A percentile compares a stretch with the other conserved stretches of the same genome.
These are phyloP conservation scores for Plusia festucae DNA, from an alignment of 2,888 invertebrate genomes.

Conservation along the genomic window DNA sequence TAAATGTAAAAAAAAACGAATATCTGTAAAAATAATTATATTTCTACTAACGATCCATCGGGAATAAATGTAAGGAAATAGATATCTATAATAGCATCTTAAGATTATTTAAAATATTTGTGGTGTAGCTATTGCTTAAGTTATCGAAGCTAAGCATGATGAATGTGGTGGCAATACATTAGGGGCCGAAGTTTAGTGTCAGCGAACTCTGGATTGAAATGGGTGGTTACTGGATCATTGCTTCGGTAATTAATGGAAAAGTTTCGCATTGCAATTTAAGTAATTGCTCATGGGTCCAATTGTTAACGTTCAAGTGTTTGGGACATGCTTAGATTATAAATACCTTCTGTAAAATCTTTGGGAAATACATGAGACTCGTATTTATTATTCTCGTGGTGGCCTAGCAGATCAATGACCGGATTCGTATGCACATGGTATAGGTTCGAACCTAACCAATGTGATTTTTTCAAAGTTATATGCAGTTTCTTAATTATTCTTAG, in stretches of 20 bases:
- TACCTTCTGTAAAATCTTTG: too few relatives aligned
- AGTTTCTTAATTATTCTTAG: too few relatives aligned
- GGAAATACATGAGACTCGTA: too few relatives aligned
- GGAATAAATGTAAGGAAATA: background rate
- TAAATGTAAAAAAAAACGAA: too few relatives aligned
- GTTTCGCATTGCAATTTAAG: background rate
- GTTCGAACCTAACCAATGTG: too few relatives aligned
- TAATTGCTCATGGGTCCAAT: background rate
- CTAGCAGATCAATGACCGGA: too few relatives aligned
- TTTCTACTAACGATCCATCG: background rate
- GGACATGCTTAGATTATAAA: too few relatives aligned
- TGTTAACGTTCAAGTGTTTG: background rate
- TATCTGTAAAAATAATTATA: too few relatives aligned
- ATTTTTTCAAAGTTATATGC: too few relatives aligned
- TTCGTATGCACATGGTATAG: too few relatives aligned
- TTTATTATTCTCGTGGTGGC: too few relatives aligned
- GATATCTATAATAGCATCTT: background rate
- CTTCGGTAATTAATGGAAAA: conserved; percentile 23
- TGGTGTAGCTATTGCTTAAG: background rate
- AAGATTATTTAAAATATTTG: background rate
- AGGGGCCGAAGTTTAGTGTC: conserved; percentile 6
- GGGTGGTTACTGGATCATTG: conserved; percentile 31
- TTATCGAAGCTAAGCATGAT: conserved; percentile 21
- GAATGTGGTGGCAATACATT: conserved; percentile 27
- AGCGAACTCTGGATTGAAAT: conserved; percentile 21